Conservation (phyloP, 2,888 invertebrate genomes). For the Chydorus sphaericus region DNA sequence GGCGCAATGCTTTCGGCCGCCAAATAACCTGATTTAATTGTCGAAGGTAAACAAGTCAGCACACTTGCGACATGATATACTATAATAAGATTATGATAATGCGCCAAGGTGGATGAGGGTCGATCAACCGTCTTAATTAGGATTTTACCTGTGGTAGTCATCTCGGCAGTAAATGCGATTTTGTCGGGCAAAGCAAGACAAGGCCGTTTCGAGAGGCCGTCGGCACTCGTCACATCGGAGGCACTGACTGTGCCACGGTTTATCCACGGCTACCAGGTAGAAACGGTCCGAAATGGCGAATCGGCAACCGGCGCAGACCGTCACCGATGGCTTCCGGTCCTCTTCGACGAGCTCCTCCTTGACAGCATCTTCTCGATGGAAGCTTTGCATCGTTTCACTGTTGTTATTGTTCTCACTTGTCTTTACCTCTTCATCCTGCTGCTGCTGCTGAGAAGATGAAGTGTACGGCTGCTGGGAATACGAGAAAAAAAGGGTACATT, state of each 20-base stretch:
- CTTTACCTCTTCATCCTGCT: neutral
- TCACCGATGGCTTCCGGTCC: neutral
- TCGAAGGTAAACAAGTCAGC: neutral
- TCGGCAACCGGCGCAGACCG: slow-evolving; percentile 72
- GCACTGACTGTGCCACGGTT: slow-evolving; percentile 85
- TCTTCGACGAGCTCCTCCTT: too few relatives aligned
- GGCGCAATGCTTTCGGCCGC: slow-evolving; percentile 58
- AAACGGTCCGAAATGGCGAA: slow-evolving; percentile 72
- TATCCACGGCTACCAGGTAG: slow-evolving; percentile 79
- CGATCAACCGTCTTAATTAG: neutral
- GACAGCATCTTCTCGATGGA: neutral
- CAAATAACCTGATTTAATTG: slow-evolving; percentile 60
- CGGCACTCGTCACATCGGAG: slow-evolving; percentile 82
- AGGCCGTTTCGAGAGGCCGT: slow-evolving; percentile 73
- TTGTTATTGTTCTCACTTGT: neutral
- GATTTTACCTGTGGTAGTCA: slow-evolving; percentile 83
- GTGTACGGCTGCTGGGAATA: neutral
- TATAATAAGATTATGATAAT: neutral
- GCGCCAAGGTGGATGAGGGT: neutral
- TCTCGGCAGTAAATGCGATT: slow-evolving; percentile 92
- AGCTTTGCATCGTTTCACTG: neutral
- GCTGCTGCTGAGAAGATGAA: neutral
- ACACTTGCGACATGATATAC: neutral
- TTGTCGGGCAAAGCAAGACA: slow-evolving; percentile 81
- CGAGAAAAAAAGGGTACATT: neutral